Evolutionary conservation across 1,140 invertebrate genomes (phyloP).

Genomic region (Drosophila ercepeae): DNA sequence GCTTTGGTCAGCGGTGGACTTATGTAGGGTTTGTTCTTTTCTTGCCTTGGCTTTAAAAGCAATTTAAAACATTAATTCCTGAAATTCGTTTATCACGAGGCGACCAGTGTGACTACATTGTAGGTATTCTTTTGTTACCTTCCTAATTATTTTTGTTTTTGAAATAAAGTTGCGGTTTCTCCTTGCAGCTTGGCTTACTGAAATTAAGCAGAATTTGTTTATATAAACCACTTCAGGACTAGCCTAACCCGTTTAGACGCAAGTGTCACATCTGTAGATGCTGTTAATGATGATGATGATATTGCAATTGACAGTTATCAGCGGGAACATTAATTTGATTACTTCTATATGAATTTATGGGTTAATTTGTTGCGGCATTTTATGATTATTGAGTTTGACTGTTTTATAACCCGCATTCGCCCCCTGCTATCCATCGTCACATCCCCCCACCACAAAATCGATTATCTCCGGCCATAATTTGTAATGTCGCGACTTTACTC

Average conservation of each 20-base stretch:
- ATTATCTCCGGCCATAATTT: conserved; percentile 72
- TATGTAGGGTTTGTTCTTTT: background rate
- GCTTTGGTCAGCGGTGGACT: background rate
- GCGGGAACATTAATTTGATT: conserved; percentile 75
- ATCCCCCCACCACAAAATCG: conserved; percentile 15
- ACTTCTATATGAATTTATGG: conserved; percentile 82
- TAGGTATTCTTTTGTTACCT: background rate
- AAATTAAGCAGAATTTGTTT: background rate
- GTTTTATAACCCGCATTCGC: conserved; percentile 37
- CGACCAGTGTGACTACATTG: background rate
- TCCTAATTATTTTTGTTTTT: background rate
- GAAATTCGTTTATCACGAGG: conserved; percentile 28
- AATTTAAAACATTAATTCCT: conserved; percentile 34
- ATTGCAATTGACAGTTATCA: conserved; percentile 72
- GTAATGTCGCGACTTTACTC: conserved; percentile 46
- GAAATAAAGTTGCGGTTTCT: too few relatives aligned
- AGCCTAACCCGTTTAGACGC: conserved; percentile 12
- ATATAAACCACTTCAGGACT: background rate
- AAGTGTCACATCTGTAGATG: conserved; percentile 18
- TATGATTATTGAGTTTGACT: conserved; percentile 75
- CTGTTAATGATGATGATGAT: conserved; percentile 34
- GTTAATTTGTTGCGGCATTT: conserved; percentile 77
- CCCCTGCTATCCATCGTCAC: background rate
- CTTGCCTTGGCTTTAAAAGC: conserved; percentile 49
- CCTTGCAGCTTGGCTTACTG: too few relatives aligned